Conservation (phyloP, 2,113 vertebrate genomes). For the Mustelus asterias region DNA sequence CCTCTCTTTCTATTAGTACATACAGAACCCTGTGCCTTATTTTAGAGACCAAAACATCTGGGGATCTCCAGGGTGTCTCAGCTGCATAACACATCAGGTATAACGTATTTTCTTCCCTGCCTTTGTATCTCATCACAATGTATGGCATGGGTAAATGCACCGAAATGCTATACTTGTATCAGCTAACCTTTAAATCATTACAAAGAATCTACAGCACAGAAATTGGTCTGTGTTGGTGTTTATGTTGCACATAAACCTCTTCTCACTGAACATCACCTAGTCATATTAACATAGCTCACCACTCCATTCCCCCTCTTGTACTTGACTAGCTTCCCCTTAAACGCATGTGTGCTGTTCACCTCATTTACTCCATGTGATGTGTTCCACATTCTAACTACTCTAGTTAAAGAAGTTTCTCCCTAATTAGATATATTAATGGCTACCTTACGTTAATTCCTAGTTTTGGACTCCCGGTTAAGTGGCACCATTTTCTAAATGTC, state of each 20-base stretch:
- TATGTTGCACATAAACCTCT: background rate
- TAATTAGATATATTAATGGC: background rate
- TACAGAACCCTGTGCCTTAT: background rate
- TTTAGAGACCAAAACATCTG: background rate
- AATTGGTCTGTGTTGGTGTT: background rate
- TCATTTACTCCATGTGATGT: background rate
- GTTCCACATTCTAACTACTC: background rate
- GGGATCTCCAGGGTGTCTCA: background rate
- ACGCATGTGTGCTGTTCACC: background rate
- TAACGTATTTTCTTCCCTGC: background rate
- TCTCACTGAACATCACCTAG: background rate
- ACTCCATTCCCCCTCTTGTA: background rate
- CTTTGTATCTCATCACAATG: background rate
- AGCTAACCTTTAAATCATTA: background rate
- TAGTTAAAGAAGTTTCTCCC: background rate
- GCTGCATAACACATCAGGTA: background rate
- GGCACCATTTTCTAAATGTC: background rate
- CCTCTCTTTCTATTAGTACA: background rate
- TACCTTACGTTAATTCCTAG: background rate
- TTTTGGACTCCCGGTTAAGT: background rate
- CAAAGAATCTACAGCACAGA: background rate
- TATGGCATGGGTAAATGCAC: background rate
- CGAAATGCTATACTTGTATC: background rate
- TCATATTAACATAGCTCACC: background rate
- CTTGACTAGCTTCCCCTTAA: background rate